Evolutionary conservation across 2,113 vertebrate genomes (phyloP).

Genomic region (Opisthocomus hoazin): DNA sequence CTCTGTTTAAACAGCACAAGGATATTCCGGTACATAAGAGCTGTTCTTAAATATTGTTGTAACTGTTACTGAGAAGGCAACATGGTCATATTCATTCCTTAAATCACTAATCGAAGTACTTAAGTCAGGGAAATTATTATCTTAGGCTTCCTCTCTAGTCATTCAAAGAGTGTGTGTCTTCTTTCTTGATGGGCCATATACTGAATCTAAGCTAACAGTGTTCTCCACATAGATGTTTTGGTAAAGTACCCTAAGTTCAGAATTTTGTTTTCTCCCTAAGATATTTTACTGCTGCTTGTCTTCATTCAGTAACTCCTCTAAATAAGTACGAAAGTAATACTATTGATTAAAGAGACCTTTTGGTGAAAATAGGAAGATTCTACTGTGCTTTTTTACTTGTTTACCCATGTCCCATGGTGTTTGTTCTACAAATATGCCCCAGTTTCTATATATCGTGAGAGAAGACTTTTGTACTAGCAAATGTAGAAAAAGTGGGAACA

Average conservation of each 20-base stretch:
- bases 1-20: neutral
- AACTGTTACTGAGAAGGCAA: neutral
- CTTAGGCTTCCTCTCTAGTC: rapidly evolving
- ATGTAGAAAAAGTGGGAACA: neutral
- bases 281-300: neutral
- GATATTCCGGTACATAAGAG: neutral
- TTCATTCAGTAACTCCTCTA: neutral
- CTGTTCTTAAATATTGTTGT: neutral
- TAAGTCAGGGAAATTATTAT: neutral
- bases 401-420: neutral
- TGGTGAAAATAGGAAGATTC: neutral
- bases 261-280: neutral
- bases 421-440: neutral
- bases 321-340: neutral
- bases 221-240: neutral
- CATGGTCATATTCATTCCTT: neutral
- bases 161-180: neutral
- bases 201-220: neutral
- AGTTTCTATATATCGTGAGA: neutral
- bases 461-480: rapidly evolving
- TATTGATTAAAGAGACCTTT: neutral
- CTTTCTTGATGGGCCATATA: neutral
- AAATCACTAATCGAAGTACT: neutral
- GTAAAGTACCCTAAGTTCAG: neutral
- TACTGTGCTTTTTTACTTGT: neutral